Percentiles rank a stretch among this genome's conserved stretches.
phyloP scores from a whole-genome alignment of 2,888 invertebrate genomes.

The Acrobasis consociella region DNA sequence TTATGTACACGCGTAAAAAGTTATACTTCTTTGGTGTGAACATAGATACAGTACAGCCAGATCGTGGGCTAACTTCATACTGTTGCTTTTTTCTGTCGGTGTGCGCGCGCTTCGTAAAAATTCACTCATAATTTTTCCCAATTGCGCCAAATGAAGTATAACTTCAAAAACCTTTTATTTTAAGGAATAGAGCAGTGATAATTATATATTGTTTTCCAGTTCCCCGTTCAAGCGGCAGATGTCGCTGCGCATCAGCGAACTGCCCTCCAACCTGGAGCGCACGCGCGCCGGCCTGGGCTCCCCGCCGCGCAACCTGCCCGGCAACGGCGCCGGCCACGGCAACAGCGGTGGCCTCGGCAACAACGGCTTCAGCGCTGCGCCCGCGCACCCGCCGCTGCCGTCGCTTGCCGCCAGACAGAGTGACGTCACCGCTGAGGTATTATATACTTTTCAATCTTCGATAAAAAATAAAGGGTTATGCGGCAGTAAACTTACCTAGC shows the following conservation, averaged over 20 bases:
- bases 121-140: no score
- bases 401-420: neutral
- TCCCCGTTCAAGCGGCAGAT: conserved; percentile 98
- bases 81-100: no score
- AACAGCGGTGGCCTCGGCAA: conserved; percentile 39
- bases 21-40: no score
- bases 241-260: conserved; percentile 96
- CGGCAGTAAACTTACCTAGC: no score
- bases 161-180: no score
- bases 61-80: no score
- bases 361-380: conserved; percentile 38
- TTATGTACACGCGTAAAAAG: no score
- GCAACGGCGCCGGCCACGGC: conserved; percentile 85
- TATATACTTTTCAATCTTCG: neutral
- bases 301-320: conserved; percentile 84
- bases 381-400: conserved; percentile 1
- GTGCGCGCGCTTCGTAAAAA: no score
- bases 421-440: conserved; percentile 39
- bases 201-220: conserved; percentile 73
- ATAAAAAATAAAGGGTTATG: no score
- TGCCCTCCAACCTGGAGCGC: conserved; percentile 97
- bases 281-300: conserved; percentile 87
- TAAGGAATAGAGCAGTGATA: no score
- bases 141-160: no score
- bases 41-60: no score